A percentile compares a stretch with the other conserved stretches of the same genome.
These are phyloP conservation scores for Heteractis magnifica DNA, from an alignment of 92 coral and sea anemone genomes.

Conservation along the genomic window DNA sequence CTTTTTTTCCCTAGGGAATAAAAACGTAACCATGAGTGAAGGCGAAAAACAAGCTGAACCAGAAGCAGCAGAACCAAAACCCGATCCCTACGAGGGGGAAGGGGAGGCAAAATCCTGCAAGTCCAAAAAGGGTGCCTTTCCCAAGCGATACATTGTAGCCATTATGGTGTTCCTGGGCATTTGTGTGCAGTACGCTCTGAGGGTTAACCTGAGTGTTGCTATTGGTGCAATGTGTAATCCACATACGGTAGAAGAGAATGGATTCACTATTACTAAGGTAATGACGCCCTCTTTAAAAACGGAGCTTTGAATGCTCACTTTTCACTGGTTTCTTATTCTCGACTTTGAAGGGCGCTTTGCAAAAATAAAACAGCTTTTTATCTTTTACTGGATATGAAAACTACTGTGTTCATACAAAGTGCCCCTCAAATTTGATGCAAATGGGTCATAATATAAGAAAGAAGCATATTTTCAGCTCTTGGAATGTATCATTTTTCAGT, in stretches of 20 bases:
- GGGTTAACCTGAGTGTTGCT: slow-evolving; percentile 94
- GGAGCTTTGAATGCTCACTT: no score
- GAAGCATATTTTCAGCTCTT: no score
- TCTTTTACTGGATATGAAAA: no score
- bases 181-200: slow-evolving; percentile 90
- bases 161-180: slow-evolving; percentile 94
- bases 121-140: slow-evolving; percentile 62
- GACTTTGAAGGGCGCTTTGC: no score
- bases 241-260: slow-evolving; percentile 79
- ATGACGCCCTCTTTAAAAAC: background rate
- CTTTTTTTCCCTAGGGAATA: background rate
- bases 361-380: no score
- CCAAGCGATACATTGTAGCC: slow-evolving; percentile 87
- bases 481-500: no score
- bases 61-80: slow-evolving; percentile 55
- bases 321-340: no score
- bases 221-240: slow-evolving; percentile 98
- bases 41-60: slow-evolving; percentile 13
- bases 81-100: slow-evolving; percentile 71
- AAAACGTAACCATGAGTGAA: slow-evolving; percentile 22
- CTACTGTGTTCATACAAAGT: no score
- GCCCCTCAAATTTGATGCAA: no score
- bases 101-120: slow-evolving; percentile 38
- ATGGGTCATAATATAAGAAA: no score
- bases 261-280: slow-evolving; percentile 66